Evolutionary conservation across 2,888 invertebrate genomes (phyloP).

Genomic region (Watsonalla cultraria): DNA sequence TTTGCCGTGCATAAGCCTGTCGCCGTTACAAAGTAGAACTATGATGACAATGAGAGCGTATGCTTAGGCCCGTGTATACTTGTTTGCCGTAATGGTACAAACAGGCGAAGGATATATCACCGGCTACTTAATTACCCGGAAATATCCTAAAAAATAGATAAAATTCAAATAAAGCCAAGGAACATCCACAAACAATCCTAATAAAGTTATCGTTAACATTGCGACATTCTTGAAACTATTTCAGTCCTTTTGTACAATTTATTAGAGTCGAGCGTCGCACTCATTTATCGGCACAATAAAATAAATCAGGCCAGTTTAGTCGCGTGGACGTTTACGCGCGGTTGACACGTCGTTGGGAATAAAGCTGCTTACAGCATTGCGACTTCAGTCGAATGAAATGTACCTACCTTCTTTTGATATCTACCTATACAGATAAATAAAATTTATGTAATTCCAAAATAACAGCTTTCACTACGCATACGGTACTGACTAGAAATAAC

Average conservation of each 20-base stretch:
- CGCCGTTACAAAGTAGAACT: too few relatives aligned
- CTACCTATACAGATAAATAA: too few relatives aligned
- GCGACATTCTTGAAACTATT: not conserved
- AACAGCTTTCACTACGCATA: too few relatives aligned
- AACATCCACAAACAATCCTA: not conserved
- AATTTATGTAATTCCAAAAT: too few relatives aligned
- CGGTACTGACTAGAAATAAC: too few relatives aligned
- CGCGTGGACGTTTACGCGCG: constrained; percentile 39
- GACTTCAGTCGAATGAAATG: constrained; percentile 5
- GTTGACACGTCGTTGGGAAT: constrained; percentile 39
- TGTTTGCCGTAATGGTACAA: too few relatives aligned
- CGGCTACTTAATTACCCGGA: too few relatives aligned
- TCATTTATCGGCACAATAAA: constrained; percentile 54
- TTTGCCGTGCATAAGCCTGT: too few relatives aligned
- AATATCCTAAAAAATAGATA: not conserved
- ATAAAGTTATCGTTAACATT: constrained; percentile 1
- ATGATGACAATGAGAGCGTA: too few relatives aligned
- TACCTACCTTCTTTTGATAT: too few relatives aligned
- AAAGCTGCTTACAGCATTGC: constrained; percentile 17
- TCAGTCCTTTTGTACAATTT: constrained; percentile 13
- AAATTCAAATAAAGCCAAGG: not conserved
- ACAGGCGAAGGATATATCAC: too few relatives aligned
- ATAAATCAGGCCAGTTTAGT: constrained; percentile 45
- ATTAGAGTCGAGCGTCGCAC: constrained; percentile 27
- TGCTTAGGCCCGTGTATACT: too few relatives aligned